Conservation (phyloP, 2,797 vertebrate species). For the Sebastes itinus region DNA sequence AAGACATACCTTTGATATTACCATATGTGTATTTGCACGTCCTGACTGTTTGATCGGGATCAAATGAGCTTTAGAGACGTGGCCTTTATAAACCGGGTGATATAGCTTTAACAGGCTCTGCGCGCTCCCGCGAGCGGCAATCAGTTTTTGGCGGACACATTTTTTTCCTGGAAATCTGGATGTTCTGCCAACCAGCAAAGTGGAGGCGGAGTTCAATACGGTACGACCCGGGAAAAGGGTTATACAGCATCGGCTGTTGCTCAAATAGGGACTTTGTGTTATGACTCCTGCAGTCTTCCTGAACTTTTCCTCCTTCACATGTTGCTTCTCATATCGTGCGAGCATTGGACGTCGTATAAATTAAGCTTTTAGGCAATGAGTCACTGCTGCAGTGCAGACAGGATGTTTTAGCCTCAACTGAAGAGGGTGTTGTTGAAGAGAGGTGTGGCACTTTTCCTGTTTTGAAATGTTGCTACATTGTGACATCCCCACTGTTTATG, state of each 20-base stretch:
- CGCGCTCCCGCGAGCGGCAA: too few relatives aligned
- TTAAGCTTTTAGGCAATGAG: background rate
- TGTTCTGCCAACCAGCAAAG: background rate
- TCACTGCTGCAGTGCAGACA: background rate
- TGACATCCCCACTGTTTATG: background rate
- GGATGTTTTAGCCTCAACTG: background rate
- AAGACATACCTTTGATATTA: too few relatives aligned
- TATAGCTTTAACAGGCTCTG: too few relatives aligned
- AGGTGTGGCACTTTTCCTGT: background rate
- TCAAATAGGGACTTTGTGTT: constrained; percentile 13
- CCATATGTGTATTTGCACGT: too few relatives aligned
- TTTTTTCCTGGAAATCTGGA: constrained; percentile 62
- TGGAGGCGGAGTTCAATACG: constrained; percentile 4
- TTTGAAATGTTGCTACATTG: background rate
- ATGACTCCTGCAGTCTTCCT: background rate
- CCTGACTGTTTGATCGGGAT: too few relatives aligned
- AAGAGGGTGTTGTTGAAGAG: background rate
- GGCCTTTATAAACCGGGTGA: too few relatives aligned
- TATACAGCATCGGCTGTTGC: background rate
- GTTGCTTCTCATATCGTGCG: background rate
- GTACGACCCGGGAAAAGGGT: background rate
- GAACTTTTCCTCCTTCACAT: background rate
- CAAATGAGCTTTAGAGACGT: too few relatives aligned
- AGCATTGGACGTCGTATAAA: background rate
- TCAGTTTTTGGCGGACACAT: too few relatives aligned